Evolutionary conservation across 1,140 invertebrate genomes (phyloP), one percentile per base, ranked within the genome.

Genomic region (Pseudomyrmex dendroicus): DNA sequence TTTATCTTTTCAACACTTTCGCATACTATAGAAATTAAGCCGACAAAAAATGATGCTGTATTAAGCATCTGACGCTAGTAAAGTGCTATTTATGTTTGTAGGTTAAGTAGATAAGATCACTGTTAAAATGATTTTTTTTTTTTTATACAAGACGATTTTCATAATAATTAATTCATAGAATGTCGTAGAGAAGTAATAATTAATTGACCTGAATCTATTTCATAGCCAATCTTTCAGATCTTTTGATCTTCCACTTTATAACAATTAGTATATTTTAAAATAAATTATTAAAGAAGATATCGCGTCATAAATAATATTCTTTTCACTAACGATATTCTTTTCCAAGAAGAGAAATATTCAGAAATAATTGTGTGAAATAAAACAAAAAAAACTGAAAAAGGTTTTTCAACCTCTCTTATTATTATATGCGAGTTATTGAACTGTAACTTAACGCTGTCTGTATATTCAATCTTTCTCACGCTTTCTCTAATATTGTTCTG

Each of bases 1-100:
- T 68, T 77, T 12, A 56, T 13, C 68, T 15, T 67, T 54, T 57
- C 62, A 9, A 46, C 25, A 56, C 13, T 67, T 77, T 66, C n/a
- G 22, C 15, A 57, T 4, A 17, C 13, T 46, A 13, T 46, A 68
- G 10, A 10, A 3, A 48, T 22, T 25, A 57, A 56, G 9, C 15
- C 12, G 12, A 56, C 22, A 17, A 56, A 13, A 78, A 78, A 68
- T 2, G 9, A 1, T 17, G 25, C 1, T 48, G 13, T 4, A 57
- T 8, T 77, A 5, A 56, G 2, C 13, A 66, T 17, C 10, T 77
- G 61, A 67, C 9, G 64, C 17, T 48, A 13, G 15, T 25, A 74
- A 13, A 56, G 44, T 67, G 3, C n/a, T 61, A 46, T 17, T 44
- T 15, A 35, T 7, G n/a, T 15, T 77, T 46, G 10, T 54, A 77